Evolutionary conservation across 2,113 vertebrate species (phyloP), one percentile per base, ranked within the genome.

Genomic region (Gallinago jamesoni): DNA sequence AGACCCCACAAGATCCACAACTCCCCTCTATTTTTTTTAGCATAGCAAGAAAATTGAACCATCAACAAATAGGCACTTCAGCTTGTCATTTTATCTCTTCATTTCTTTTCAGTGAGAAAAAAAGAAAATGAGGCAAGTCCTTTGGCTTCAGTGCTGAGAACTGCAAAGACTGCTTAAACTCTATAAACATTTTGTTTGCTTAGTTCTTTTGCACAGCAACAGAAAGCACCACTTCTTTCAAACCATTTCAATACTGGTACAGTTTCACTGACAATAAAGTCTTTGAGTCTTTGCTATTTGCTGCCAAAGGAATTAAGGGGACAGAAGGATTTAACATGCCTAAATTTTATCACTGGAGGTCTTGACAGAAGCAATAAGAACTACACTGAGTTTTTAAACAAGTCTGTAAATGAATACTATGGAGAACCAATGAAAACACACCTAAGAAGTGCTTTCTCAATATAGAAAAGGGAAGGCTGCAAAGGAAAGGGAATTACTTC

Each of bases 151-250:
- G 17, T 10, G 18, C 48, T 47, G 50, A 64, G 35, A 87, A 47
- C 14, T 69, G 55, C 62, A 79, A 33, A 55, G 33, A 23, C 37
- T 31, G 6, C 52, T 94, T 69, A 68, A 87, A 52, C 7, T 59
- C 43, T 24, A 13, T 18, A 62, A 75, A 77, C 56, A 48, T 89
- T 93, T 91, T 77, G 66, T 72, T 81, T 80, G 80, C 55, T 94
- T 81, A 95, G 90, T 70, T 91, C 59, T 75, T 92, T 89, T 70
- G 28, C 33, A 76, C 22, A 53, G 53, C 19, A 80, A n/a, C 43
- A 89, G 41, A 63, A 81, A 64, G 10, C 39, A 55, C 81, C 56
- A 75, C 92, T 96, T 93, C 68, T 78, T 87, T 91, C 92, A 93
- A 91, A 63, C 59, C 57, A 48, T 69, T 83, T 37, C 56, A 84